Evolutionary conservation across 92 coral and sea anemone genomes (phyloP), one percentile per base, ranked within the genome.

Genomic region (Bergia puertoricense): DNA sequence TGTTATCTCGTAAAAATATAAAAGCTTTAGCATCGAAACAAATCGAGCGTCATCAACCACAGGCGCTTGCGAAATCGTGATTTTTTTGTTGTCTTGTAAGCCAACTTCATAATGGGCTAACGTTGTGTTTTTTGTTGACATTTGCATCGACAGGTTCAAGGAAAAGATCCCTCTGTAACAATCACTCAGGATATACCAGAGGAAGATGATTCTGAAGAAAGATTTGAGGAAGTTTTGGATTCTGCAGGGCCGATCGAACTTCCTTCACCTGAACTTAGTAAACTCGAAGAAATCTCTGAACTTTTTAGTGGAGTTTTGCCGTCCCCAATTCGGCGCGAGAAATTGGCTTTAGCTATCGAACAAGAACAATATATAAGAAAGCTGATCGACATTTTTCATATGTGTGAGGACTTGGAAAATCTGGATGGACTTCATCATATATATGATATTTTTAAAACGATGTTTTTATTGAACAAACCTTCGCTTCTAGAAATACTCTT

Each of bases 381-480:
- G 85, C 90, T 97, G 81, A 85, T 95, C 80, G 99, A 97, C 90
- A 48, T 97, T 68, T 97, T 97, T 91, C 99, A 95, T 65, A 97
- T 97, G 96, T 97, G 99, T 85, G 99, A 97, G 82, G 99, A 97
- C 90, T 92, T 97, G 86, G 98, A 97, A 68, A 95, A 97, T 92
- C 57, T 92, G 44, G 99, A 97, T n/a, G 99, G 98, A 74, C 97
- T 97, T 13, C 94, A 93, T 85, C 94, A 95, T 85, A 85, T 97
- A 86, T 97, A 92, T 77, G 98, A 97, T 81, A 97, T 97, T 92
- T 94, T 97, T 59, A 97, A 97, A 89, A 93, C 99, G 37, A 85
- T 97, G 91, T 95, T 97, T 91, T 91, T 95, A 48, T 92, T 97
- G 92, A 96, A 97, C 88, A 97, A 97, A 91, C 98, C 96, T 39